Conservation (phyloP, 2,888 invertebrate species). For the Pterobdella sp. region DNA sequence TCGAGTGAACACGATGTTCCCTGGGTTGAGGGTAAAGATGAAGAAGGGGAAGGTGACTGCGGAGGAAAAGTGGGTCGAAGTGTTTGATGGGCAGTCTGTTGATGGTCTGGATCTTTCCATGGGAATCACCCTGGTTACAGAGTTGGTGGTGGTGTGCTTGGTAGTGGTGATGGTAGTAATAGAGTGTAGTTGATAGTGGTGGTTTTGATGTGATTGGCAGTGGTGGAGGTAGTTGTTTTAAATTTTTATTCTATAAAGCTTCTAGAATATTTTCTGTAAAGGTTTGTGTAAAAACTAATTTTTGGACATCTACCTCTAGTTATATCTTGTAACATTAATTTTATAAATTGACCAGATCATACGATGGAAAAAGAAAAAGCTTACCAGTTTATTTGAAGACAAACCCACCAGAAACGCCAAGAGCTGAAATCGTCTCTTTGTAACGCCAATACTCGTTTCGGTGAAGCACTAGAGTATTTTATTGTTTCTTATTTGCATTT, state of each 20-base stretch:
- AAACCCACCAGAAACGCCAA: too few species aligned
- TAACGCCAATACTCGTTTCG: too few species aligned
- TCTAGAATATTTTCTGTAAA: too few species aligned
- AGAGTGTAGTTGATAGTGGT: background rate
- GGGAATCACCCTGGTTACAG: background rate
- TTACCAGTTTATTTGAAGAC: too few species aligned
- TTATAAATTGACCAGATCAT: background rate
- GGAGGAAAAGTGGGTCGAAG: background rate
- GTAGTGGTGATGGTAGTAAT: background rate
- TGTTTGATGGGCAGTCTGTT: background rate
- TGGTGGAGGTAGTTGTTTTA: background rate
- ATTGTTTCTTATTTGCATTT: too few species aligned
- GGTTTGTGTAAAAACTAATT: too few species aligned
- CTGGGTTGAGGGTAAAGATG: conserved; percentile 12
- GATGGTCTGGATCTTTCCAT: background rate
- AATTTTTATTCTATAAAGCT: background rate
- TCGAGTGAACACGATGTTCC: conserved; percentile 23
- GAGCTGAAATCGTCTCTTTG: too few species aligned
- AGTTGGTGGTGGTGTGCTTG: background rate
- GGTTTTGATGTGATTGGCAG: background rate
- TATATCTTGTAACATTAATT: too few species aligned
- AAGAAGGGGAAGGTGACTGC: background rate
- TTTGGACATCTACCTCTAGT: too few species aligned
- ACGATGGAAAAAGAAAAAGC: conserved; percentile 13
- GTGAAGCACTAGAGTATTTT: too few species aligned